Percentiles rank a stretch among this genome's conserved stretches.
Evolutionary conservation across 2,888 invertebrate genomes (phyloP).

Genomic region (Apotomis capreana): DNA sequence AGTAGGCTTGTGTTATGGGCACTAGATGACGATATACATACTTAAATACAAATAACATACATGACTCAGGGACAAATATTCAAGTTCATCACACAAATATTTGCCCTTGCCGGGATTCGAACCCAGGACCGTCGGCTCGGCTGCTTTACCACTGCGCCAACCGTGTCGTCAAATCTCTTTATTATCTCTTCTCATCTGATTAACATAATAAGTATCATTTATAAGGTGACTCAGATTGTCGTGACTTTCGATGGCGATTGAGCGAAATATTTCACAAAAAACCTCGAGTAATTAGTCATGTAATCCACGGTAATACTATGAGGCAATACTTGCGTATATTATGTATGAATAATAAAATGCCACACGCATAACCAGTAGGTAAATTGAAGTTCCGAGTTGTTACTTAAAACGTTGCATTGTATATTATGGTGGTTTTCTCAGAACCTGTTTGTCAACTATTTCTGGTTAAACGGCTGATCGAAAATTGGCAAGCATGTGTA

Average conservation of each 20-base stretch:
- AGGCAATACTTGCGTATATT: slow-evolving; percentile 43
- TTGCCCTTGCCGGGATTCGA: too few relatives aligned
- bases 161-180: too few relatives aligned
- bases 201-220: slow-evolving; percentile 45
- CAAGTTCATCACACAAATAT: too few relatives aligned
- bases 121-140: too few relatives aligned
- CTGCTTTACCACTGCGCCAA: too few relatives aligned
- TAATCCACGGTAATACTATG: slow-evolving; percentile 52
- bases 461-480: not conserved
- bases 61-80: too few relatives aligned
- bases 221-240: slow-evolving; percentile 56
- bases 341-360: slow-evolving; percentile 41
- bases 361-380: slow-evolving; percentile 8
- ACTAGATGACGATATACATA: too few relatives aligned
- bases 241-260: slow-evolving; percentile 54
- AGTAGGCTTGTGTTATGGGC: too few relatives aligned
- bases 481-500: not conserved
- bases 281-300: slow-evolving; percentile 59
- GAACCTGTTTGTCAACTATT: not conserved
- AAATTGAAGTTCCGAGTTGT: slow-evolving; percentile 4
- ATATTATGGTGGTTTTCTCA: not conserved
- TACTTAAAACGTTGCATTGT: not conserved
- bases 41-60: too few relatives aligned
- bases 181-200: not conserved
- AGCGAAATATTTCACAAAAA: slow-evolving; percentile 60